Base-by-base conservation (phyloP, 2,113 vertebrate genomes). In the Helogale parvula region DNA sequence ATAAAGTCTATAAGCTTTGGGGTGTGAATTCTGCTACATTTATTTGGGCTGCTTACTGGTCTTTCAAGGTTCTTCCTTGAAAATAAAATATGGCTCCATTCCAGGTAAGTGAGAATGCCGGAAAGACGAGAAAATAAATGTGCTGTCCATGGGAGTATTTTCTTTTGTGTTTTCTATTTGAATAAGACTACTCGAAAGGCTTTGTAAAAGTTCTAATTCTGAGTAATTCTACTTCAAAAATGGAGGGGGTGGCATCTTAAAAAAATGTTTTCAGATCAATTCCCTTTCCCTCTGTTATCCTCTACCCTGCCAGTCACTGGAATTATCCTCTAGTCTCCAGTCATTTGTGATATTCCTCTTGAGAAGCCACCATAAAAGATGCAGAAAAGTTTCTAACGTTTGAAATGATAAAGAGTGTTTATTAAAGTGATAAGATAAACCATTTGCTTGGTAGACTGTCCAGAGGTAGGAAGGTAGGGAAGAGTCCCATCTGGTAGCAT, bases 1-100 rank as follows among this genome's bases (percentile, higher is more conserved):
- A 82, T 97, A 94, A 95, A 95, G 76, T 94, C 81, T 72, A 74
- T 94, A 66, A 93, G 76, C 65, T 96, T 96, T 94, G 82, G 23
- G 33, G 45, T 88, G 31, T 84, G 77, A 90, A 88, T 50, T 72
- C 81, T 77, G 25, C 5, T 71, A 66, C 14, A 52, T 86, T 84
- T 90, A 90, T 90, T 96, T 97, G 57, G 38, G n/a, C 19, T 82
- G 54, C 66, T 96, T 92, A 89, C 45, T 90, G 72, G 69, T 66
- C 57, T 83, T 77, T 52, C 31, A n/a, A 29, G 87, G 41, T 66
- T 85, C 65, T 35, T 77, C 19, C 2, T 47, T 76, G 41, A 76
- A 76, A 47, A 47, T 82, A 76, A 90, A 97, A 94, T 85, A 90
- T 95, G 66, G 27, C 66, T 96, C 66, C 25, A n/a, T 96, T 88